Base-by-base conservation (phyloP, 1,140 invertebrate genomes). In the Drosophila ohnishii region DNA sequence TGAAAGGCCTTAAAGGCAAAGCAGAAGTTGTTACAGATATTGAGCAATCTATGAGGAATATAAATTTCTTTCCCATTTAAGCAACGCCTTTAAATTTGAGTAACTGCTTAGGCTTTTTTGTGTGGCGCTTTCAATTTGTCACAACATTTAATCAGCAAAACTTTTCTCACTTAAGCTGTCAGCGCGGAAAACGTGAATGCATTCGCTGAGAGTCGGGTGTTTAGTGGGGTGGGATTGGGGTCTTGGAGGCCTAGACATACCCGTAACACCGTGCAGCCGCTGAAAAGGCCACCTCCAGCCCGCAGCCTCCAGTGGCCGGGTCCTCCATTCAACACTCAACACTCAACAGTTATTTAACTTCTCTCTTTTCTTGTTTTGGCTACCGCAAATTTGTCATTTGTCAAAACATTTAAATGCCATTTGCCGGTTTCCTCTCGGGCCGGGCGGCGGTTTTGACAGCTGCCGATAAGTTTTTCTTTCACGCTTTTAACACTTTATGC, bases 341-440 rank as follows among this genome's bases (percentile, higher is more conserved):
- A 32, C 50, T 59, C 53, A 44, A 35, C 62, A 65, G 66, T 72
- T 72, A 71, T 71, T 71, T 42, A 71, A 59, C 65, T 71, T 64
- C 37, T 40, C 57, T 47, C n/a, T 48, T 35, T 74, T 74, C 16
- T 47, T 42, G 62, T 72, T 87, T 67, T 77, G 67, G 83, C 84
- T 87, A 87, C 84, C 74, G 84, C 85, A 88, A 84, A 87, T 88
- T 87, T 87, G 84, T 87, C 86, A 87, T 88, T 87, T 87, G 84
- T 87, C 84, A 88, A 87, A 88, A 87, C 84, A 87, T 87, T 87
- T 87, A 87, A 87, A 87, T 84, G 84, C 80, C 84, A 87, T 87
- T 87, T 87, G 84, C 84, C 65, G 79, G 80, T 65, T 74, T 51
- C 51, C 73, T 60, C 53, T 48, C 32, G 42, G 55, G 53, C 40